Evolutionary conservation across 2,113 vertebrate genomes (phyloP).

Genomic region (Ceyx margarethae): DNA sequence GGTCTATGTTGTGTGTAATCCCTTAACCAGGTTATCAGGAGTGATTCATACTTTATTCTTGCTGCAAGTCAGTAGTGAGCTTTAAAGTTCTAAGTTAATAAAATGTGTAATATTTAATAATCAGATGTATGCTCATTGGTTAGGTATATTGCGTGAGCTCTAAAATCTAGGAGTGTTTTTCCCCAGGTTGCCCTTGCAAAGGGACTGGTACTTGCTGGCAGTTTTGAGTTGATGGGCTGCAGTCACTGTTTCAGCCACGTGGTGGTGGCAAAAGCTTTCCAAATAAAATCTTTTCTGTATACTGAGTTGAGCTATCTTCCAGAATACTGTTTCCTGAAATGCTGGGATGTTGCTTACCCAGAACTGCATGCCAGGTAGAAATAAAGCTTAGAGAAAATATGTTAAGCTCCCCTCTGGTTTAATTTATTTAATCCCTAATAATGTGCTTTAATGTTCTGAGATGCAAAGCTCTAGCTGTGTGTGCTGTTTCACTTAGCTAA

Average conservation of each 20-base stretch:
- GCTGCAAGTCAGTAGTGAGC: neutral
- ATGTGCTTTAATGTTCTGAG: neutral
- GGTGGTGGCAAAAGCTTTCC: constrained; percentile 61
- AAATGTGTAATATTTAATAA: neutral
- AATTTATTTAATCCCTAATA: constrained; percentile 35
- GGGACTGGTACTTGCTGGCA: neutral
- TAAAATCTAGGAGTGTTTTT: fast-evolving
- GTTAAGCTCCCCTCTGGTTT: neutral
- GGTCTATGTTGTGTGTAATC: neutral
- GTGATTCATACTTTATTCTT: neutral
- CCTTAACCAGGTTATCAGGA: neutral
- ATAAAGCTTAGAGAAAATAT: neutral
- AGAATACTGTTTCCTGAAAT: neutral
- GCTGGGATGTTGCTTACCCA: neutral
- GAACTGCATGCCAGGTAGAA: neutral
- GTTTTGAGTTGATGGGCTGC: neutral
- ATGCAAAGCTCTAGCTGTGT: neutral
- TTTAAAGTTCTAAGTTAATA: constrained; percentile 18
- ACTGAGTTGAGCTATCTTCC: neutral
- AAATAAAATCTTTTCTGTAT: neutral
- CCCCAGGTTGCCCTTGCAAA: neutral
- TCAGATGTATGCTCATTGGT: neutral
- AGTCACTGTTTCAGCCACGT: constrained; percentile 8
- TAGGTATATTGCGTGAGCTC: fast-evolving
- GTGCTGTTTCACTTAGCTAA: neutral